Conservation (phyloP, 2,888 invertebrate genomes). For the Noctua janthina region DNA sequence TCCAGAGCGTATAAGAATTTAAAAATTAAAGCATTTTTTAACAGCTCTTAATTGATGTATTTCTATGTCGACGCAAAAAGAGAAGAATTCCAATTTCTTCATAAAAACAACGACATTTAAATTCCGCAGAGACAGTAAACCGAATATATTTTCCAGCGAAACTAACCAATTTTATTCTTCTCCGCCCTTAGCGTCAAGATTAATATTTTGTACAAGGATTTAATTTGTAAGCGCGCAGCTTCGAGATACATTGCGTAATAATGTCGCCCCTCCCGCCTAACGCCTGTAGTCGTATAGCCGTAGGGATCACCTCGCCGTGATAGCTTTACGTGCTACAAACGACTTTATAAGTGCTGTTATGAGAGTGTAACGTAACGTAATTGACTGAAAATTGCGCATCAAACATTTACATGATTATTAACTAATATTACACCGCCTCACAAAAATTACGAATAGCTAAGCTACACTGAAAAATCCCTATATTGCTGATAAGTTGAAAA, state of each 20-base stretch:
- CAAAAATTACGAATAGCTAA: conserved; percentile 6
- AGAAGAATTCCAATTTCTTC: neutral
- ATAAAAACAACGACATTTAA: conserved; percentile 44
- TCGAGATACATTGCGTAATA: conserved; percentile 39
- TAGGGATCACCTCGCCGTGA: conserved; percentile 9
- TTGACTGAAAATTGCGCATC: conserved; percentile 12
- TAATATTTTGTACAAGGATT: conserved; percentile 55
- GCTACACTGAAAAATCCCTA: neutral
- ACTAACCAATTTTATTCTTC: conserved; percentile 54
- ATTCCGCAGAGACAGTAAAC: conserved; percentile 24
- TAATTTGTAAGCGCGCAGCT: conserved; percentile 40
- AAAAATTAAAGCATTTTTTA: neutral
- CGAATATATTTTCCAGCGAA: conserved; percentile 33
- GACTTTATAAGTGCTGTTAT: conserved; percentile 33
- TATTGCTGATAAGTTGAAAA: conserved; percentile 30
- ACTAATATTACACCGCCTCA: neutral
- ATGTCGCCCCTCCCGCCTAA: conserved; percentile 5
- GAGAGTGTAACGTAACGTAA: conserved; percentile 12
- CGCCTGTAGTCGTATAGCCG: conserved; percentile 4
- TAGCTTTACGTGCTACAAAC: conserved; percentile 24
- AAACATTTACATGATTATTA: conserved; percentile 2
- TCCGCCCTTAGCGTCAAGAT: conserved; percentile 40
- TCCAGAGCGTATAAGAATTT: neutral
- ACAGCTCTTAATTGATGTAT: neutral
- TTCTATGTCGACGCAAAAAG: conserved; percentile 7